Conservation (phyloP, 2,113 vertebrate species). For the Neogale vison region DNA sequence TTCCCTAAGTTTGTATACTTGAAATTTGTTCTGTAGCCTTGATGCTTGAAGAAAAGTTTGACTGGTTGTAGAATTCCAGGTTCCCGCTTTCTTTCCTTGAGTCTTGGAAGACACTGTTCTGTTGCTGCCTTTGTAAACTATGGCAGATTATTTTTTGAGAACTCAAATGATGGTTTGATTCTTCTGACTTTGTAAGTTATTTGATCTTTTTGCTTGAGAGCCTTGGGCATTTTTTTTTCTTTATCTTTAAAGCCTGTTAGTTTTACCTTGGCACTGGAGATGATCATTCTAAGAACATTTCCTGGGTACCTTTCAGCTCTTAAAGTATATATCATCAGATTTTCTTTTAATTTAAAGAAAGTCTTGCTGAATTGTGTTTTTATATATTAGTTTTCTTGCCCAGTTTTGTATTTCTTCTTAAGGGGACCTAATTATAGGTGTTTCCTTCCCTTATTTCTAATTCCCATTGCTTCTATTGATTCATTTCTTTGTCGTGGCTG, state of each 20-base stretch:
- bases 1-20: neutral
- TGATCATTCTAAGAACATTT: neutral
- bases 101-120: neutral
- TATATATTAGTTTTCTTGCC: neutral
- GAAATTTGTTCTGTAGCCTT: neutral
- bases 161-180: neutral
- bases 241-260: neutral
- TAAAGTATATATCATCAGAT: neutral
- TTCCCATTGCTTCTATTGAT: neutral
- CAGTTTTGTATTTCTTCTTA: neutral
- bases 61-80: neutral
- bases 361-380: neutral
- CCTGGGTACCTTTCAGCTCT: neutral
- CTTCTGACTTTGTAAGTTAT: conserved; percentile 4
- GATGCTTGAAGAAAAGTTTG: neutral
- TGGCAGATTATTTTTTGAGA: neutral
- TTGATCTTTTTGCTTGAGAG: conserved; percentile 36
- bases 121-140: neutral
- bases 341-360: neutral
- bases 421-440: neutral
- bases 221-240: neutral
- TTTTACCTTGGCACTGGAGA: neutral
- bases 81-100: neutral
- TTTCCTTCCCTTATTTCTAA: neutral
- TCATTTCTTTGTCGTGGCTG: neutral